Evolutionary conservation across 1,140 invertebrate genomes (phyloP).

Genomic region (Coelopa frigida): DNA sequence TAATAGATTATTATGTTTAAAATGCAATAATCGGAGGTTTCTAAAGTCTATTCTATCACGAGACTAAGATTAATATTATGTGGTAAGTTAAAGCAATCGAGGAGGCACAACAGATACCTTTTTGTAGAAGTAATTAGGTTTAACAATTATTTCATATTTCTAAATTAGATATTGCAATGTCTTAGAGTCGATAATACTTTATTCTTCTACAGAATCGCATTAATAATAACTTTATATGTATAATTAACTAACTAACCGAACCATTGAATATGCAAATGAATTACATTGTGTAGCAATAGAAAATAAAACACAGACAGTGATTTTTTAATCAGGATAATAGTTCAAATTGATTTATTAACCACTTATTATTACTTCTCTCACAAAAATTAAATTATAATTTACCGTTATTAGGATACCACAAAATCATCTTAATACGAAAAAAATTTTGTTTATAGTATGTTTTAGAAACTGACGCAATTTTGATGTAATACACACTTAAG

Average conservation of each 20-base stretch:
- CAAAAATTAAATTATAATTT: no score
- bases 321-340: neutral
- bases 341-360: neutral
- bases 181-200: neutral
- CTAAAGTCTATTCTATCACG: no score
- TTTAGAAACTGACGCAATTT: no score
- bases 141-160: neutral
- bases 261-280: neutral
- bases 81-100: no score
- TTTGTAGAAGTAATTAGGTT: neutral
- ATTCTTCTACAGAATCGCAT: neutral
- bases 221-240: neutral
- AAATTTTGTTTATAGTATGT: no score
- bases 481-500: no score
- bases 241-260: conserved; percentile 2
- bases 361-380: conserved; percentile 8
- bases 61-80: no score
- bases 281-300: neutral
- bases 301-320: neutral
- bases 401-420: no score
- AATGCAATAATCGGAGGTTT: no score
- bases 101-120: no score
- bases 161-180: neutral
- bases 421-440: no score
- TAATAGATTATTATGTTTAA: no score